Base-by-base conservation (phyloP, 2,113 vertebrate species). In the Apodemus speciosus region DNA sequence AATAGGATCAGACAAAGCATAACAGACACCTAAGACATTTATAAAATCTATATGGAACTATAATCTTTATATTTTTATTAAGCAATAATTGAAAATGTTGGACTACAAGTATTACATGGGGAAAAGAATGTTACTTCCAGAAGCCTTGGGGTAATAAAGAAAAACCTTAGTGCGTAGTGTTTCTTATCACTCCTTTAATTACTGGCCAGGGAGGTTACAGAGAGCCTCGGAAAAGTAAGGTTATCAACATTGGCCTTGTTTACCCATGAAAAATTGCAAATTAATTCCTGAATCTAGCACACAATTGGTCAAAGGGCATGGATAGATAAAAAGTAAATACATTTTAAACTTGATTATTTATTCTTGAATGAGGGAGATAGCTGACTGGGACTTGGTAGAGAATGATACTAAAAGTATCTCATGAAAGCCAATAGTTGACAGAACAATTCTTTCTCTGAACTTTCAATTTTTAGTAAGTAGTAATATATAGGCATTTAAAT, bases 301-400 rank as follows among this genome's bases (percentile, higher is more conserved):
- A 40, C 18, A 81, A 81, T 60, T 81, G 23, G 23, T 16, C 23
- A 60, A 58, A 40, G n/a, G n/a, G 20, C 32, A 38, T 14, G 35
- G 30, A 77, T 11, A n/a, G 2, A 60, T 81, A 60, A 3, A 68
- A 14, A 13, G 43, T 32, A 43, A 83, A 83, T 15, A 32, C 14
- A 23, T 35, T 97, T 96, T 92, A 73, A 60, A 85, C 2, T 84
- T 95, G 4, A 81, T 95, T 95, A 76, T 89, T 6, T 89, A n/a
- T 86, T 62, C 88, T 38, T 64, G 79, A 96, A 88, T 60, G 4
- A 35, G 58, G 75, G 79, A 93, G 75, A 97, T 80, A 30, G 7
- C 5, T 87, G 9, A n/a, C 13, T 2, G 1, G 60, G 21, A 35
- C 4, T 64, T 81, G 10, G 7, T 73, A 46, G 5, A 8, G 56